phyloP scores from a whole-genome alignment of 2,797 vertebrate species.

The Helostoma temminkii region DNA sequence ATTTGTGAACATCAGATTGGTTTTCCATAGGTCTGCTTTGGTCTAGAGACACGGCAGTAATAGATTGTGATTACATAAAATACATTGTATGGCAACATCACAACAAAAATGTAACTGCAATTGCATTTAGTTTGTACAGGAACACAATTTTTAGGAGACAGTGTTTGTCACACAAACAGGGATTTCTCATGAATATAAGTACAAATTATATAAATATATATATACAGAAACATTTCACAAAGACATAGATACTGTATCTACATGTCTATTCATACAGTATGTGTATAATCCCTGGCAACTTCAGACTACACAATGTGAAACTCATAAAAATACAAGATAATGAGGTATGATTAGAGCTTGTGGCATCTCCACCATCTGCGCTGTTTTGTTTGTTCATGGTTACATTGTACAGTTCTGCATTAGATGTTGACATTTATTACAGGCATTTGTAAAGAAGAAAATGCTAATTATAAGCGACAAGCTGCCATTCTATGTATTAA shows the following conservation, averaged over 20 bases:
- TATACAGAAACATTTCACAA: background rate
- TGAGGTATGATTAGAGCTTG: background rate
- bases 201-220: background rate
- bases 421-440: constrained; percentile 38
- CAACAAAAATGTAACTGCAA: too few relatives aligned
- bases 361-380: constrained; percentile 27
- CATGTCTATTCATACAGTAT: background rate
- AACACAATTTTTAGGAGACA: too few relatives aligned
- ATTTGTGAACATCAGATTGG: too few relatives aligned
- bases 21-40: too few relatives aligned
- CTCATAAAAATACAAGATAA: constrained; percentile 22
- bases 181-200: background rate
- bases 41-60: too few relatives aligned
- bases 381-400: constrained; percentile 21
- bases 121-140: too few relatives aligned
- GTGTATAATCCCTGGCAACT: background rate
- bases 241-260: background rate
- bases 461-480: constrained; percentile 48
- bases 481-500: constrained; percentile 35
- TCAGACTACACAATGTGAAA: background rate
- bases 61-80: too few relatives aligned
- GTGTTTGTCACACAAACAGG: background rate
- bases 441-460: constrained; percentile 48
- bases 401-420: constrained; percentile 21
- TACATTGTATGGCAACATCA: too few relatives aligned